These are phyloP conservation scores for Tetanocera ferruginea DNA, from an alignment of 2,888 invertebrate species.

Conservation along the genomic window DNA sequence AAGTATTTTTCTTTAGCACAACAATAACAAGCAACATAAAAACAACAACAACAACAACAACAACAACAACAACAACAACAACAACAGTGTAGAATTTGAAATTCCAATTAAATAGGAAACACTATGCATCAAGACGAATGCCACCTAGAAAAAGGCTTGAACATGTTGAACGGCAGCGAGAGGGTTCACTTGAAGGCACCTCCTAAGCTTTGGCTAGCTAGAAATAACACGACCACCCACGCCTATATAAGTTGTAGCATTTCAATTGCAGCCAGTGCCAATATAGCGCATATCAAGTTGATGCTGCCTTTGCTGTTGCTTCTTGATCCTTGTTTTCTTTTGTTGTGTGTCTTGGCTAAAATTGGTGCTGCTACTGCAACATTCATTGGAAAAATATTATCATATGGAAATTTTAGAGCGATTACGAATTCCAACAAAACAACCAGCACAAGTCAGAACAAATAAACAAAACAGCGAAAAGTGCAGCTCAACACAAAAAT, in stretches of 20 bases:
- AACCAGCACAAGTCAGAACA: neutral
- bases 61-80: constrained; percentile 4
- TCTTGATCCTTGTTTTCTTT: neutral
- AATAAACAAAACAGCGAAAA: neutral
- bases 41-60: neutral
- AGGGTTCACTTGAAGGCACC: constrained; percentile 24
- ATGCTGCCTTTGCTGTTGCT: constrained; percentile 18
- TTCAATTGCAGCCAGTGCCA: constrained; percentile 36
- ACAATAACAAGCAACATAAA: neutral
- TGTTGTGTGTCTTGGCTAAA: neutral
- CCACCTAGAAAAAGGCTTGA: constrained; percentile 36
- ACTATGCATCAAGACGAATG: constrained; percentile 11
- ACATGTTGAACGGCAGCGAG: neutral
- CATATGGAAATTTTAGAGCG: constrained; percentile 57
- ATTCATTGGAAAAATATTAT: constrained; percentile 56
- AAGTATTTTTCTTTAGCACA: neutral
- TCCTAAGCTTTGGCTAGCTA: neutral
- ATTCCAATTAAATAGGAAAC: constrained; percentile 30
- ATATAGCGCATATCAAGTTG: constrained; percentile 25
- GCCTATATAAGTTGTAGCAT: constrained; percentile 6
- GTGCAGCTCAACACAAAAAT: neutral
- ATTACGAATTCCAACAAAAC: constrained; percentile 24
- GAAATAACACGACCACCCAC: constrained; percentile 33
- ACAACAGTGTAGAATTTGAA: constrained; percentile 30
- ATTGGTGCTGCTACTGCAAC: neutral